phyloP scores from a whole-genome alignment of 2,797 vertebrate genomes.

The Adelosebastes latens region DNA sequence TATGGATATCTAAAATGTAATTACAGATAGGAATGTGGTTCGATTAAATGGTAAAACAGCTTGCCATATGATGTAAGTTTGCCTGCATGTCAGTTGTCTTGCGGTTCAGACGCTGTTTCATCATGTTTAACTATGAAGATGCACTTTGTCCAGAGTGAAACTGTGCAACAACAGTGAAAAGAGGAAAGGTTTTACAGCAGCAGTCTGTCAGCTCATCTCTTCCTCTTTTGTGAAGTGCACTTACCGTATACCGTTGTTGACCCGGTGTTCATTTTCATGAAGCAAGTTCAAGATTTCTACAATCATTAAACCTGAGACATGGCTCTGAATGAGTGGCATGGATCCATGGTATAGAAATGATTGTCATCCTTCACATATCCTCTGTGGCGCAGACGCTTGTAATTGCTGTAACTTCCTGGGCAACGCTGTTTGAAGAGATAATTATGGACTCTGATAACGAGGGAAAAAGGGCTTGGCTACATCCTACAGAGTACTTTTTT shows the following conservation, averaged over 20 bases:
- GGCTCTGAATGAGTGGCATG: conserved; percentile 12
- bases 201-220: conserved; percentile 4
- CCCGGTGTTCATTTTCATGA: not conserved
- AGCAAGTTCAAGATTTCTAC: not conserved
- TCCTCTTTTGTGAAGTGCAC: conserved; percentile 11
- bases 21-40: too few species aligned
- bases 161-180: conserved; percentile 7
- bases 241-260: conserved; percentile 5
- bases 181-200: conserved; percentile 34
- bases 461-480: conserved; percentile 73
- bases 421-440: conserved; percentile 77
- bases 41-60: too few species aligned
- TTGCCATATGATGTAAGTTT: not conserved
- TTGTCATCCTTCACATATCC: conserved; percentile 23
- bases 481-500: conserved; percentile 57
- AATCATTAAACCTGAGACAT: conserved; percentile 1
- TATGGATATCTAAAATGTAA: too few species aligned
- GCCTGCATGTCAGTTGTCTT: not conserved
- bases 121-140: not conserved
- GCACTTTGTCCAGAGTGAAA: conserved; percentile 36
- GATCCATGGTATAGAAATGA: not conserved
- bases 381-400: conserved; percentile 50
- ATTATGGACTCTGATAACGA: conserved; percentile 78
- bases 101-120: not conserved
- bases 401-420: conserved; percentile 74